Base-by-base conservation (phyloP, 2,113 vertebrate species). In the Vombatus ursinus region DNA sequence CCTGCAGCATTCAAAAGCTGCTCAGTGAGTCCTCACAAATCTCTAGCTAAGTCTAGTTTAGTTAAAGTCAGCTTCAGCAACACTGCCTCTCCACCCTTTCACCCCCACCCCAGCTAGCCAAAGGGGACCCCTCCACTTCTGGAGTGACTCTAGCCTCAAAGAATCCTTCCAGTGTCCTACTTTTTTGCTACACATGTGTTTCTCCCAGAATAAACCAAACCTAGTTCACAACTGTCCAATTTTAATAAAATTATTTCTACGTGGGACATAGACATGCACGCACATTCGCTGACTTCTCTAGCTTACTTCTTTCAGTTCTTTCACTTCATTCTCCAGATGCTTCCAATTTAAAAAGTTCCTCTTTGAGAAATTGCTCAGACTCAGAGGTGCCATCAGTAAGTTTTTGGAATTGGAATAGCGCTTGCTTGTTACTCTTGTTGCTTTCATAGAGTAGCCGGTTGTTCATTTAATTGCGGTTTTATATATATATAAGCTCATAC, bases 1-100 rank as follows among this genome's bases (percentile, higher is more conserved):
- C 95, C 93, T 97, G 95, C 89, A 96, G 95, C 94, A 94, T 53
- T 98, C 57, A 96, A 95, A 96, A 98, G 98, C 96, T 37, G 96
- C 95, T 98, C 97, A 97, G 90, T 84, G 68, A 84, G 37, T 84
- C 68, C 68, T 84, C 68, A 84, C 68, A 84, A 6, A 84, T 97
- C 96, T 95, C 93, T 94, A 93, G 89, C 84, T 97, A 97, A 98
- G 97, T 98, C 96, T 96, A 94, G 84, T 95, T 97, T 90, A 97
- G 95, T 98, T 98, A 98, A 97, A 97, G 93, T 98, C 97, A 98
- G 94, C 91, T 90, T 96, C 90, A 96, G 95, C 96, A 91, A 93
- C 92, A 96, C 95, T 96, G 93, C 91, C 52, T 24, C 89, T 25
- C 95, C 51, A 7, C n/a, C 7, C 31, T 5, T 19, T 8, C 68